These are phyloP conservation scores for Todus mexicanus DNA, from an alignment of 2,797 vertebrate genomes.

Conservation along the genomic window DNA sequence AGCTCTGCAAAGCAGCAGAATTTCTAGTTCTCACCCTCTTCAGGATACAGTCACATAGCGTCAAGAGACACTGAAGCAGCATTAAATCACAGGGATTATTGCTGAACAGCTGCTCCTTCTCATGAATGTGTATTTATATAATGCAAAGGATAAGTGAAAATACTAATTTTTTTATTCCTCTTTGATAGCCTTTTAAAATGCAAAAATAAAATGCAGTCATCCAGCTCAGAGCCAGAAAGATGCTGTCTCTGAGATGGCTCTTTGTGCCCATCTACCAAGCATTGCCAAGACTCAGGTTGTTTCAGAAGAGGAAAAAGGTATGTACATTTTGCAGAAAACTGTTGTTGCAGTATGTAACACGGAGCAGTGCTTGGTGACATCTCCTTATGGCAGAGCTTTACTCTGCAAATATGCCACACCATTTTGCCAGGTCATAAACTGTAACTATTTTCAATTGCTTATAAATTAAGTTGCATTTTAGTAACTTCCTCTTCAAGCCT, in stretches of 20 bases:
- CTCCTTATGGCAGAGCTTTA: not conserved
- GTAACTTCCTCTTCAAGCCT: not conserved
- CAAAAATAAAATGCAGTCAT: not conserved
- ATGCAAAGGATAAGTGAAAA: slow-evolving; percentile 20
- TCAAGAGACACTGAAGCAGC: not conserved
- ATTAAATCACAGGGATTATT: slow-evolving; percentile 14
- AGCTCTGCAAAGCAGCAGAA: not conserved
- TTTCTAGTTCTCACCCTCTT: not conserved
- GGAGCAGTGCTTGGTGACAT: not conserved
- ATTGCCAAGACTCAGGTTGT: not conserved
- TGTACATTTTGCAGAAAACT: not conserved
- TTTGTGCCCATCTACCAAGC: not conserved
- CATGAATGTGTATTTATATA: not conserved
- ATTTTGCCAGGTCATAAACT: not conserved
- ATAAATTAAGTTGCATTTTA: not conserved
- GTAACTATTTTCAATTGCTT: not conserved
- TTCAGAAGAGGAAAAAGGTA: not conserved
- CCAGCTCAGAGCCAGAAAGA: not conserved
- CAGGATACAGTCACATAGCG: not conserved
- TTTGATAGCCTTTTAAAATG: slow-evolving; percentile 3
- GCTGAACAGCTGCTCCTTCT: not conserved
- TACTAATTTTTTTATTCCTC: not conserved
- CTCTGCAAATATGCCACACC: not conserved
- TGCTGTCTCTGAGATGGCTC: not conserved
- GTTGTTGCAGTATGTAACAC: not conserved